Evolutionary conservation across 1,140 invertebrate species (phyloP).

Genomic region (Chrysomallon squamiferum): DNA sequence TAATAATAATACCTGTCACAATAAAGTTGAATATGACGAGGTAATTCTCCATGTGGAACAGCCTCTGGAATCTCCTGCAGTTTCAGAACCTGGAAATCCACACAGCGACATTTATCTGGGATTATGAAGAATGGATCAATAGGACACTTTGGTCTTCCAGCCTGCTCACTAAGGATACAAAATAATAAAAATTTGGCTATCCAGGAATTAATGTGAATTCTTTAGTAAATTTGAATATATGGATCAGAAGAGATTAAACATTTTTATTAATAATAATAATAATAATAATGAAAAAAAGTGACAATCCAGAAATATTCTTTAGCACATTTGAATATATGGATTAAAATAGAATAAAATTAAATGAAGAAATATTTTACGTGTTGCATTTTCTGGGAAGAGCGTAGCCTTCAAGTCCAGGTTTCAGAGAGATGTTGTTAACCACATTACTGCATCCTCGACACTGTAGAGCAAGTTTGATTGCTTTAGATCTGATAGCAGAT

Average conservation of each 20-base stretch:
- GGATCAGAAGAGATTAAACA: too few species aligned
- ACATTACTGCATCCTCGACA: constrained; percentile 92
- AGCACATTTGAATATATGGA: too few species aligned
- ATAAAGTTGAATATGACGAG: constrained; percentile 93
- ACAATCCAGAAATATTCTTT: too few species aligned
- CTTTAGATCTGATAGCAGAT: constrained; percentile 93
- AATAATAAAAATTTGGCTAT: constrained; percentile 15
- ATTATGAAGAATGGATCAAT: constrained; percentile 97
- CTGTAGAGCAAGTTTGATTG: constrained; percentile 93
- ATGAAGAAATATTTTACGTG: constrained; percentile 80
- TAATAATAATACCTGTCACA: constrained; percentile 76
- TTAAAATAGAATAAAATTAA: too few species aligned
- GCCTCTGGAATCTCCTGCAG: constrained; percentile 96
- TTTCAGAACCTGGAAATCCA: constrained; percentile 89
- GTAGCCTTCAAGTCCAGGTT: constrained; percentile 96
- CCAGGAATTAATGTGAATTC: too few species aligned
- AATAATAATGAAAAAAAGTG: too few species aligned
- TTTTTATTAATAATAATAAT: too few species aligned
- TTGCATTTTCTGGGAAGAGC: constrained; percentile 94
- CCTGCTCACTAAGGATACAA: constrained; percentile 81
- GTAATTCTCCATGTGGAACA: constrained; percentile 98
- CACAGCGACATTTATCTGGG: constrained; percentile 96
- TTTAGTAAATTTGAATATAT: too few species aligned
- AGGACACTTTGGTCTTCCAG: constrained; percentile 80
- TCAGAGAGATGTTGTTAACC: constrained; percentile 87